phyloP scores from a whole-genome alignment of 2,113 vertebrate genomes.

The Thalassarche chlororhynchos region DNA sequence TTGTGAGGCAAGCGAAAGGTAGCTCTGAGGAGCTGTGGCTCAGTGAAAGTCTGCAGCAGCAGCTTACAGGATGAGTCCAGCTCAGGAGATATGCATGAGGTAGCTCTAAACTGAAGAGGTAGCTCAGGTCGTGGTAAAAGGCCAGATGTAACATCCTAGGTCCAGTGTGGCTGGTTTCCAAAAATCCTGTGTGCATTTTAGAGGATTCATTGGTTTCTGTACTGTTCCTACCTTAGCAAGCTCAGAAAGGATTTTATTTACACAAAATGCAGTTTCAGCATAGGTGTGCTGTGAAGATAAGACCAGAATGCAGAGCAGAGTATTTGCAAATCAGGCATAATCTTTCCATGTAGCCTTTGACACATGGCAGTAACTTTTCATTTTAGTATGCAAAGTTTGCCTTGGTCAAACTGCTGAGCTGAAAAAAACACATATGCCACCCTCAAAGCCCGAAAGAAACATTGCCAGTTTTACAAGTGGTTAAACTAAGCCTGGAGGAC shows the following conservation, averaged over 20 bases:
- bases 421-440: neutral
- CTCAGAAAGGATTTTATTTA: neutral
- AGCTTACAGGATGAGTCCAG: neutral
- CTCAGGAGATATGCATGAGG: neutral
- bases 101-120: neutral
- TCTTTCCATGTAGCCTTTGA: neutral
- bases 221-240: neutral
- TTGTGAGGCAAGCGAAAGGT: neutral
- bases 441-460: neutral
- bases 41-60: neutral
- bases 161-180: neutral
- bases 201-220: neutral
- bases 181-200: neutral
- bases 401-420: neutral
- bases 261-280: neutral
- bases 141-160: neutral
- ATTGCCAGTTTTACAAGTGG: neutral
- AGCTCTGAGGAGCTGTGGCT: neutral
- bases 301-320: neutral
- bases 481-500: slow-evolving; percentile 7
- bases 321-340: neutral
- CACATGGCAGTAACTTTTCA: neutral
- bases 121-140: neutral
- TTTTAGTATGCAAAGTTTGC: neutral
- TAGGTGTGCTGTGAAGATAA: neutral